Conservation (phyloP, 2,888 invertebrate species). For the Eudasyphora cyanicolor region DNA sequence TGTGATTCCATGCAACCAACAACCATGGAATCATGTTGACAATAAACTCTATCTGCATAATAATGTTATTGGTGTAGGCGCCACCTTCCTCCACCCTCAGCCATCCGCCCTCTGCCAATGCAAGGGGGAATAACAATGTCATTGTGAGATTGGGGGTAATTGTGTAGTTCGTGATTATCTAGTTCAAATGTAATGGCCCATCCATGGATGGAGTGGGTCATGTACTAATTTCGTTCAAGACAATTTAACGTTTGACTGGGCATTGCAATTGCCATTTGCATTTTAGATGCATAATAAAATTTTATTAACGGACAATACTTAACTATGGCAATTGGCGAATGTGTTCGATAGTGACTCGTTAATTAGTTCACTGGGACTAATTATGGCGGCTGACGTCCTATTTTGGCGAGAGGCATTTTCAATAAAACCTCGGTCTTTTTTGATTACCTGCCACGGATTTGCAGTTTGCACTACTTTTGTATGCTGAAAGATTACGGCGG, state of each 20-base stretch:
- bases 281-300: slow-evolving; percentile 1
- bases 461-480: too few species aligned
- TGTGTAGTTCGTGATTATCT: slow-evolving; percentile 44
- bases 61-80: slow-evolving; percentile 36
- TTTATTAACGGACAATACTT: background rate
- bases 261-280: background rate
- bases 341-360: background rate
- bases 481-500: too few species aligned
- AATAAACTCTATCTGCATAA: slow-evolving; percentile 39
- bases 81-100: too few species aligned
- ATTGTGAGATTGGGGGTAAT: slow-evolving; percentile 48
- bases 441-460: too few species aligned
- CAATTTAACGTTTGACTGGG: background rate
- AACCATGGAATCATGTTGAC: background rate
- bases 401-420: too few species aligned
- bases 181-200: slow-evolving; percentile 4
- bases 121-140: slow-evolving; percentile 18
- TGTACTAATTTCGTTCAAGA: background rate
- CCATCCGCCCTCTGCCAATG: background rate
- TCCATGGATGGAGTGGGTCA: slow-evolving; percentile 2
- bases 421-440: too few species aligned
- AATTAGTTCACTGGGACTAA: background rate
- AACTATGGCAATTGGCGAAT: background rate
- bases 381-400: too few species aligned
- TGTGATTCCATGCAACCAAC: slow-evolving; percentile 11